A percentile compares a stretch with the other conserved stretches of the same genome.
phyloP scores from a whole-genome alignment of 2,888 invertebrate species.

The Drosophila pseudotalamancana region DNA sequence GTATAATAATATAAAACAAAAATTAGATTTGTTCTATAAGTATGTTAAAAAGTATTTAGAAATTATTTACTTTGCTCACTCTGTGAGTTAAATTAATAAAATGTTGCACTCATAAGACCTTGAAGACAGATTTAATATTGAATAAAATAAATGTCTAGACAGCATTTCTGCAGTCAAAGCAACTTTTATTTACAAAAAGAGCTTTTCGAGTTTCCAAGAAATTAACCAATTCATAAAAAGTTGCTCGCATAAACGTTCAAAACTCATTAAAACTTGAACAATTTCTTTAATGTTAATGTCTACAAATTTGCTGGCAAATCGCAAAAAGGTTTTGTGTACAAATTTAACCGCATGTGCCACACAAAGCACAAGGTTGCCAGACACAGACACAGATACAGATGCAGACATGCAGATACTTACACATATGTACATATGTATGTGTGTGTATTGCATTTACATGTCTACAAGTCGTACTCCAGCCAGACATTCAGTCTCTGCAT shows the following conservation, averaged over 20 bases:
- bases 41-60: no score
- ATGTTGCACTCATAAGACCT: no score
- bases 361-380: slow-evolving; percentile 46
- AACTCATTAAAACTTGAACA: slow-evolving; percentile 21
- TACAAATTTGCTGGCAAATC: slow-evolving; percentile 45
- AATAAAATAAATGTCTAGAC: no score
- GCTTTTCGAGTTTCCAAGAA: background rate
- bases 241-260: background rate
- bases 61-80: no score
- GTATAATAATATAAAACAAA: background rate
- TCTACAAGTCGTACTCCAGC: slow-evolving; percentile 42
- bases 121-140: no score
- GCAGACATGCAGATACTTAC: background rate
- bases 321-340: slow-evolving; percentile 36
- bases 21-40: background rate
- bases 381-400: slow-evolving; percentile 38
- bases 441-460: slow-evolving; percentile 39
- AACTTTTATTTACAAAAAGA: no score
- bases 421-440: slow-evolving; percentile 4
- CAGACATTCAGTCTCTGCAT: slow-evolving; percentile 36
- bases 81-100: no score
- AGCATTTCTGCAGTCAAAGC: no score
- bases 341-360: slow-evolving; percentile 23
- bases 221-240: background rate
- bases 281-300: slow-evolving; percentile 39